These are phyloP conservation scores for Microchirus variegatus DNA, from an alignment of 2,797 vertebrate species.

Conservation along the genomic window DNA sequence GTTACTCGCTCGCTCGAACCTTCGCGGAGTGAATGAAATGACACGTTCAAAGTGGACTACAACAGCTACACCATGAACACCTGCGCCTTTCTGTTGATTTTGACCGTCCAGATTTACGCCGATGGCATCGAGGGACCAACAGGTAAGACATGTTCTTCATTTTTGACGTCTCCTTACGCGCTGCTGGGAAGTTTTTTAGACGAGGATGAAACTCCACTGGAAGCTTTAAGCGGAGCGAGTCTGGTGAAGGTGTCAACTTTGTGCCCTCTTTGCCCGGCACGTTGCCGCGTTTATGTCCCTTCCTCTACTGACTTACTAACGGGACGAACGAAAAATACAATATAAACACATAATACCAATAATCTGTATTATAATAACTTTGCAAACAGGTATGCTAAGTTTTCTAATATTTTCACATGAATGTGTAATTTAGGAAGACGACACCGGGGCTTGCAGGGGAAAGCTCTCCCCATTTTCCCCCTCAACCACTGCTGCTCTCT, in stretches of 20 bases:
- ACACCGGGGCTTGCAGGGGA: slow-evolving; percentile 5
- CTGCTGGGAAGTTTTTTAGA: slow-evolving; percentile 54
- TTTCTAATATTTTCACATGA: neutral
- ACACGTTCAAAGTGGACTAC: slow-evolving; percentile 82
- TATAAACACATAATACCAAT: no score
- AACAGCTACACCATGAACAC: slow-evolving; percentile 81
- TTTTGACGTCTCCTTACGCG: slow-evolving; percentile 11
- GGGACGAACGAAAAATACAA: neutral
- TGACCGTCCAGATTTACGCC: slow-evolving; percentile 83
- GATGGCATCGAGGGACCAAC: slow-evolving; percentile 86
- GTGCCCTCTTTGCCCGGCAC: slow-evolving; percentile 12
- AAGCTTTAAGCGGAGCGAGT: slow-evolving; percentile 44
- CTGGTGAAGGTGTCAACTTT: slow-evolving; percentile 65
- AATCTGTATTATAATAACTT: slow-evolving; percentile 20
- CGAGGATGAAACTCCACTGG: slow-evolving; percentile 36
- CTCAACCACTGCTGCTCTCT: slow-evolving; percentile 32
- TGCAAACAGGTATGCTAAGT: slow-evolving; percentile 21
- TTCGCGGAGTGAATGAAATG: slow-evolving; percentile 72
- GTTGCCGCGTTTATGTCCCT: neutral
- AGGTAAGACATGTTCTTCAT: slow-evolving; percentile 72
- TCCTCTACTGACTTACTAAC: slow-evolving; percentile 9
- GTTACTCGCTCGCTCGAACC: slow-evolving; percentile 57
- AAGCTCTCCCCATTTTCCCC: slow-evolving; percentile 40
- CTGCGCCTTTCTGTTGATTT: slow-evolving; percentile 82
- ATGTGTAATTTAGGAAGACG: slow-evolving; percentile 2